Evolutionary conservation across 2,797 vertebrate species (phyloP), one percentile per base, ranked within the genome.

Genomic region (Ctenopoma kingsleyae): DNA sequence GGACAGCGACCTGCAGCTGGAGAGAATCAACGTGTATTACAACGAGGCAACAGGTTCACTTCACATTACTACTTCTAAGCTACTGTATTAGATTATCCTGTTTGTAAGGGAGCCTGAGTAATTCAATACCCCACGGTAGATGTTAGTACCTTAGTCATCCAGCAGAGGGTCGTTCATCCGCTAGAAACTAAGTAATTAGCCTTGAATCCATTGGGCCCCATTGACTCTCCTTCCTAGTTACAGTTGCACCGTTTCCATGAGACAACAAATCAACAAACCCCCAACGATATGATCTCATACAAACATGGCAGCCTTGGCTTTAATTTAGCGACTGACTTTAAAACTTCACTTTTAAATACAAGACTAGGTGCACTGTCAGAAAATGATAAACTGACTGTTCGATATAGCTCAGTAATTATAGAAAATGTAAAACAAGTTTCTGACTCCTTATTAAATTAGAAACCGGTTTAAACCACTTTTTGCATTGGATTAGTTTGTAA

Each of bases 1-100:
- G 0, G 90, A 91, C 76, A 90, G 87, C 61, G 84, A 88, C 66
- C 80, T 92, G 78, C 90, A 91, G 51, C 67, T 91, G 75, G 91
- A 92, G 47, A 19, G 91, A 7, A 92, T 91, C 72, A 91, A 87
- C 51, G 91, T 92, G 0, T 92, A 92, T 46, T 92, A 91, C 83
- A 92, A 89, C 78, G 91, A 92, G 52, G 91, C 90, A 0, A 5
- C 89, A 83, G 90, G 90, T 90, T 9, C 57, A 32, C 12, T 13
- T 30, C 9, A 41, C 41, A 44, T 54, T 60, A 44, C 19, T 46
- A 1, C 16, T n/a, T 27, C 10, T 4, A 1, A n/a, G 12, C 58
- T 48, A 20, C 23, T 2, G 2, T 38, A 40, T 63, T 40, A 52
- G 27, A 72, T 64, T 44, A 70, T 48, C 52, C 62, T 0, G 46